Conservation (phyloP, 2,797 vertebrate genomes). For the Rhabdophis nuchalis region DNA sequence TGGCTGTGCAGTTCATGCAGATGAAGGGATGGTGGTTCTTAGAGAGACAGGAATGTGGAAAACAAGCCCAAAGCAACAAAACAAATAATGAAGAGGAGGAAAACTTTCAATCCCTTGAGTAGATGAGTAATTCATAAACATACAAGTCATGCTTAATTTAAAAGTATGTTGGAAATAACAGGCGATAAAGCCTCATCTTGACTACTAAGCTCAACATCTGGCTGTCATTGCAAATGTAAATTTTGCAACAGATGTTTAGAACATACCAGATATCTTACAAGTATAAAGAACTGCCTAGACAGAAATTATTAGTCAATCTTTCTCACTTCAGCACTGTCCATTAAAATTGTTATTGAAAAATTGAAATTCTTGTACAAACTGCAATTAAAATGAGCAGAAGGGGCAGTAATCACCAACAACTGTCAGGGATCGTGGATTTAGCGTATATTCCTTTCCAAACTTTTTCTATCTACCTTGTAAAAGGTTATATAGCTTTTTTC, state of each 20-base stretch:
- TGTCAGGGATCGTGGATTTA: not conserved
- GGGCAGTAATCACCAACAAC: not conserved
- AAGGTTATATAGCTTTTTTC: not conserved
- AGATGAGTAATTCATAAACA: constrained; percentile 63
- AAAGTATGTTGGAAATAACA: constrained; percentile 57
- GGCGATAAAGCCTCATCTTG: constrained; percentile 44
- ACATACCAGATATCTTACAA: constrained; percentile 49
- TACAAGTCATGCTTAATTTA: constrained; percentile 60
- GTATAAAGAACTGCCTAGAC: constrained; percentile 25
- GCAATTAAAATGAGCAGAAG: not conserved
- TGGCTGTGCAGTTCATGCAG: constrained; percentile 59
- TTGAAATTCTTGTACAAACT: not conserved
- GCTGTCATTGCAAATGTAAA: constrained; percentile 53
- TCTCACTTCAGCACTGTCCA: not conserved
- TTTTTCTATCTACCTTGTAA: constrained; percentile 10
- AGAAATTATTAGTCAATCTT: constrained; percentile 23
- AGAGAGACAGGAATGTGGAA: constrained; percentile 51
- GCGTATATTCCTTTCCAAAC: constrained; percentile 17
- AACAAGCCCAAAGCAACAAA: constrained; percentile 75
- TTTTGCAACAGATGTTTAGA: constrained; percentile 58
- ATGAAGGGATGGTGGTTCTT: constrained; percentile 68
- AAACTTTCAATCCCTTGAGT: constrained; percentile 16
- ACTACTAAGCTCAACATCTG: constrained; percentile 77
- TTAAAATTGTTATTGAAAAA: constrained; percentile 11
- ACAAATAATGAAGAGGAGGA: constrained; percentile 54